A percentile compares a stretch with the other conserved stretches of the same genome.
phyloP scores from a whole-genome alignment of 2,888 invertebrate species.

The Amblyteles armatorius region DNA sequence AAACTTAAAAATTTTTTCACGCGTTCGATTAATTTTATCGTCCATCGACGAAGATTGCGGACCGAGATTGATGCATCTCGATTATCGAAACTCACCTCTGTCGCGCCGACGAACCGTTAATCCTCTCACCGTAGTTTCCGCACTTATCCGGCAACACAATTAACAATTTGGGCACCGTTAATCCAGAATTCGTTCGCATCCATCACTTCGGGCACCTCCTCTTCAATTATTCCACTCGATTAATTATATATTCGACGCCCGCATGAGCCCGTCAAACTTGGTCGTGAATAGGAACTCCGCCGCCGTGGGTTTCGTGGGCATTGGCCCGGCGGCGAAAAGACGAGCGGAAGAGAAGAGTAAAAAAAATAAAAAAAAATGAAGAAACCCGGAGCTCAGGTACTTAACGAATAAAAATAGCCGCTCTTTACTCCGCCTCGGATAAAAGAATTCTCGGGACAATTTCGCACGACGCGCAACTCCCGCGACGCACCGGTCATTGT shows the following conservation, averaged over 20 bases:
- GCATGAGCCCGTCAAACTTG: slow-evolving; percentile 1
- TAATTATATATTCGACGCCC: not conserved
- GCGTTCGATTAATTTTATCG: not conserved
- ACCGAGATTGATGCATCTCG: not conserved
- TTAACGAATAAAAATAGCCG: slow-evolving; percentile 1
- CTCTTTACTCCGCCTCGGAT: not conserved
- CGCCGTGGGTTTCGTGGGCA: not conserved
- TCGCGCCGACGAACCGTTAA: not conserved
- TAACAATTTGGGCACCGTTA: not conserved
- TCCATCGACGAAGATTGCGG: not conserved
- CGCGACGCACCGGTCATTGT: not conserved
- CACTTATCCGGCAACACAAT: not conserved
- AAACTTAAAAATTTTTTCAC: not conserved
- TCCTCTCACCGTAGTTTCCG: not conserved
- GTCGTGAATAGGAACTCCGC: not conserved
- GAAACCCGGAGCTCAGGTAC: not conserved
- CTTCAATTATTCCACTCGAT: not conserved
- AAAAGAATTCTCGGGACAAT: slow-evolving; percentile 1
- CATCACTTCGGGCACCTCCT: not conserved
- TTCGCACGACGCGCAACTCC: not conserved
- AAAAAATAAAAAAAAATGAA: not conserved
- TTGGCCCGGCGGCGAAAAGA: not conserved
- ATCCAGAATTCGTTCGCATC: slow-evolving; percentile 12
- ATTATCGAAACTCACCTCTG: not conserved
- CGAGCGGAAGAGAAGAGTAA: not conserved